Base-by-base conservation (phyloP, 2,113 vertebrate genomes). In the Camelus bactrianus region DNA sequence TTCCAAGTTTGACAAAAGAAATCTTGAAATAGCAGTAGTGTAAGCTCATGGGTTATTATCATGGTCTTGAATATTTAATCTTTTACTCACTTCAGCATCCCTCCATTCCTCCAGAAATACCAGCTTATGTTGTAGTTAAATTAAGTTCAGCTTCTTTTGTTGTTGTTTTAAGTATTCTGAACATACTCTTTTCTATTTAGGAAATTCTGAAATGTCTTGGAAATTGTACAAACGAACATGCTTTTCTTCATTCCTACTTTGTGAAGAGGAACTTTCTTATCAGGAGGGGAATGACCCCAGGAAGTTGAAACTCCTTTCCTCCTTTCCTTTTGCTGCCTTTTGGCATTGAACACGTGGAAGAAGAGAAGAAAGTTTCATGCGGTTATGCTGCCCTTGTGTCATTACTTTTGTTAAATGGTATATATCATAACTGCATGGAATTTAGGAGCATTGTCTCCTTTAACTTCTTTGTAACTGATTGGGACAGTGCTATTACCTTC, bases 1-100 rank as follows among this genome's bases (percentile, higher is more conserved):
- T 98, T 97, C 80, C 98, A 98, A 98, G 89, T 94, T 91, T 76
- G 89, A 89, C 94, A 76, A 82, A 97, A 97, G 95, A 89, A 73
- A 62, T 50, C 62, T 42, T 64, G 15, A n/a, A 76, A 82, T 60
- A 89, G 54, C 62, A 58, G 82, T 95, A 91, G 98, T 96, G 72
- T 85, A 92, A 67, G 70, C 92, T 84, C 77, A 62, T 75, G 95
- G 95, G 93, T 98, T 97, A 86, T 97, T 97, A 95, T 95, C 70
- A 58, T 95, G 56, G 87, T 98, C 67, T 93, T 93, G 75, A 97
- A 22, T 95, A 93, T 90, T 95, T 97, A 96, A 95, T 97, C 98
- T 97, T 88, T 97, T 79, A 96, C 20, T 14, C 76, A 86, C 38
- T 95, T 86, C 64, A 67, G 75, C 72, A 70, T 88, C n/a, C 70